Percentiles rank a stretch among this genome's conserved stretches.
phyloP scores from a whole-genome alignment of 2,888 invertebrate genomes.

The Pachydiplax longipennis region DNA sequence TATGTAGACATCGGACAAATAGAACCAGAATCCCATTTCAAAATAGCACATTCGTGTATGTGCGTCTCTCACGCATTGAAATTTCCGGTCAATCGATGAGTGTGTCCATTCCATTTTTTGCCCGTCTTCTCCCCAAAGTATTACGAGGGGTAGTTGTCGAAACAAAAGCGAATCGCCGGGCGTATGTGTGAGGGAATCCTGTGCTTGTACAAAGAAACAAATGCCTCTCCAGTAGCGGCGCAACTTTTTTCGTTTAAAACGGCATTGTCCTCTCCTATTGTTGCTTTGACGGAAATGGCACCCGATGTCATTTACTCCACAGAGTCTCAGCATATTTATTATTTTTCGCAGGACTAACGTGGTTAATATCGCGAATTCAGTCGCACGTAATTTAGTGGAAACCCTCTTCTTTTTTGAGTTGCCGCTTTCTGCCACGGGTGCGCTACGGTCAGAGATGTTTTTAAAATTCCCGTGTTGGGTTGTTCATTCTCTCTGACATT shows the following conservation, averaged over 20 bases:
- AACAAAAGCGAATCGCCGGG: background rate
- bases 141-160: background rate
- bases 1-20: too few species aligned
- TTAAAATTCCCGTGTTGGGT: too few species aligned
- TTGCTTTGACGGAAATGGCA: constrained; percentile 35
- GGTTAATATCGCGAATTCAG: background rate
- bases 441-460: too few species aligned
- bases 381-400: background rate
- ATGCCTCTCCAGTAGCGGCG: background rate
- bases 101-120: background rate
- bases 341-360: background rate
- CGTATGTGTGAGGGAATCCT: background rate
- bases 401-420: background rate
- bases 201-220: background rate
- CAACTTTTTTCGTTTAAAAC: background rate
- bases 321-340: constrained; percentile 9
- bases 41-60: too few species aligned
- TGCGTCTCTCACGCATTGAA: background rate
- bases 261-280: constrained; percentile 32
- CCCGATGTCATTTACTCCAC: background rate
- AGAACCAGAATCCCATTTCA: too few species aligned
- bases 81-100: background rate
- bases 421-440: too few species aligned
- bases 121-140: background rate
- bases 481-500: too few species aligned